Conservation (phyloP, 2,113 vertebrate species). For the Myotis davidii region DNA sequence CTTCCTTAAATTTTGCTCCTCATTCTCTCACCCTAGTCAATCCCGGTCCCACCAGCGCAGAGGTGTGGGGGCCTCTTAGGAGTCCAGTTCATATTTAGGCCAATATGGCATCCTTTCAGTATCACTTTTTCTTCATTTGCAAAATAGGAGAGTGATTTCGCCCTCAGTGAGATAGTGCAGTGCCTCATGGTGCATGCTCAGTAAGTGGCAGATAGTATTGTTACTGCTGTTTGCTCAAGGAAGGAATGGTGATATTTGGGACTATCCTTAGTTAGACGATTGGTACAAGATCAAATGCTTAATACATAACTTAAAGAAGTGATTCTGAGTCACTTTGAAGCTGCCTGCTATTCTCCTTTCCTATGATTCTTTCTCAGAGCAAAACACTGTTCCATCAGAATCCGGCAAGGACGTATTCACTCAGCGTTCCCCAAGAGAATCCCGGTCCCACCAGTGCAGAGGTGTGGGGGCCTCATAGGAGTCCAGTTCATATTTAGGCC, state of each 20-base stretch:
- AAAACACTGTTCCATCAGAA: neutral
- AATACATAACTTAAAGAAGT: neutral
- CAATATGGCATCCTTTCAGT: neutral
- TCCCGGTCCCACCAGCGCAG: too few species aligned
- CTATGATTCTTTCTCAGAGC: neutral
- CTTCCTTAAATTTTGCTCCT: neutral
- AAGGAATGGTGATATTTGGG: neutral
- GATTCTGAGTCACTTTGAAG: neutral
- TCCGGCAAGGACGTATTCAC: neutral
- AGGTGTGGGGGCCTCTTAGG: too few species aligned
- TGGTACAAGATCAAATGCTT: neutral
- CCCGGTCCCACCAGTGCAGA: neutral
- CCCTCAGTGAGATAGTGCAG: neutral
- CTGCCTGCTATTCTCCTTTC: neutral
- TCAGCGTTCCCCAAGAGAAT: rapidly evolving
- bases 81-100: too few species aligned
- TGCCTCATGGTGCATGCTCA: neutral
- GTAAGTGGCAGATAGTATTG: neutral
- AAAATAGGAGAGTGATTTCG: neutral
- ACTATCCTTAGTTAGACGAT: neutral
- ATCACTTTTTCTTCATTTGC: neutral
- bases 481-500: neutral
- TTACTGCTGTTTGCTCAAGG: neutral
- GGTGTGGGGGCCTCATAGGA: neutral
- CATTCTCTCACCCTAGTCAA: neutral